Evolutionary conservation across 2,797 vertebrate species (phyloP).

Genomic region (Amblyopsis hoosieri): DNA sequence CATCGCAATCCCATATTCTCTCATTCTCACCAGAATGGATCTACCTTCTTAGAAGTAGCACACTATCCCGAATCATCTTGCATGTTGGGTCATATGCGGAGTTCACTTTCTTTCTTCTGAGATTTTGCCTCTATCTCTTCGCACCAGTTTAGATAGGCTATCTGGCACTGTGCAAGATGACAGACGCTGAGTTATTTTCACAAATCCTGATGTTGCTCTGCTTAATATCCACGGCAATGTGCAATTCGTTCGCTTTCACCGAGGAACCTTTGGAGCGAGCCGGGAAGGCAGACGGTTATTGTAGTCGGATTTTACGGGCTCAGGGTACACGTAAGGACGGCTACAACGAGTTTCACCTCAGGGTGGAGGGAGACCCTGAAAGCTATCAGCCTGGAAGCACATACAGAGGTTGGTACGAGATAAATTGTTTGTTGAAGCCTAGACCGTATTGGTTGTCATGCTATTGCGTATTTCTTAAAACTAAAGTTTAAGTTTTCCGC

Average conservation of each 20-base stretch:
- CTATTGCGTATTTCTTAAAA: conserved; percentile 13
- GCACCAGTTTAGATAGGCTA: conserved; percentile 38
- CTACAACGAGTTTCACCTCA: conserved; percentile 92
- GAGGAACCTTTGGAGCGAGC: conserved; percentile 90
- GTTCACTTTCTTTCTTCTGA: conserved; percentile 10
- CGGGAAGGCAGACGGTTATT: conserved; percentile 90
- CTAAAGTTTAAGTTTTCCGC: conserved; percentile 44
- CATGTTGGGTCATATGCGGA: conserved; percentile 54
- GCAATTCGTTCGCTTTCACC: conserved; percentile 81
- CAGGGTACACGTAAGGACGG: conserved; percentile 88
- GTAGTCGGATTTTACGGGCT: conserved; percentile 90
- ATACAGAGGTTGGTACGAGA: conserved; percentile 87
- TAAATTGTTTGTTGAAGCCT: no score
- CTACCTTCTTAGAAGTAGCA: conserved; percentile 52
- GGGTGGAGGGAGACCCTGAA: conserved; percentile 94
- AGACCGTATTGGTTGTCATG: conserved; percentile 13
- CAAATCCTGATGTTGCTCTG: conserved; percentile 77
- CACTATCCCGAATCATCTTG: conserved; percentile 41
- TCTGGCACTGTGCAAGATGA: conserved; percentile 55
- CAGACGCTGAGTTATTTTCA: conserved; percentile 65
- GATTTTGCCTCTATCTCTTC: conserved; percentile 7
- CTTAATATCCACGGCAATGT: conserved; percentile 75
- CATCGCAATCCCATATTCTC: conserved; percentile 29
- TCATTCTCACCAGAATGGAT: conserved; percentile 61
- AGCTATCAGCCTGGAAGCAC: conserved; percentile 94